These are phyloP conservation scores for Hecatera dysodea DNA, from an alignment of 2,888 invertebrate species.

Conservation along the genomic window DNA sequence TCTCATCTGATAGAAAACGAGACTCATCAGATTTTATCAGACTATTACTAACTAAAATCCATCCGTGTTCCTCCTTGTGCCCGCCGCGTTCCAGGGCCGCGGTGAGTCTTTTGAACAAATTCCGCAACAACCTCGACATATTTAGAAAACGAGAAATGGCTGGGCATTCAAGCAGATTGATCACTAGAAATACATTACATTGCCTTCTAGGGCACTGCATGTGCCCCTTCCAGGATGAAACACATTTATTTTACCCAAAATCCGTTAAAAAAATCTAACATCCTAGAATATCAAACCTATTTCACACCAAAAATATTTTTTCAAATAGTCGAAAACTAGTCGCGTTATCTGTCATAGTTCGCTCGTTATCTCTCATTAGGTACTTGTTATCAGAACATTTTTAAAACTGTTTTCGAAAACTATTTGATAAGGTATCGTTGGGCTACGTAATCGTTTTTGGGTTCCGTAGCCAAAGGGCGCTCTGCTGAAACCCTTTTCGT, in stretches of 20 bases:
- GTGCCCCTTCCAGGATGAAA: neutral
- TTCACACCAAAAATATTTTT: constrained; percentile 17
- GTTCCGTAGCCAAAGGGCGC: neutral
- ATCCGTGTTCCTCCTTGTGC: too few relatives aligned
- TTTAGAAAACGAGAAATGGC: too few relatives aligned
- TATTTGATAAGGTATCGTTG: constrained; percentile 65
- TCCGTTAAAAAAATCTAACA: neutral
- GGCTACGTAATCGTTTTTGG: constrained; percentile 61
- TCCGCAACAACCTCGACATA: too few relatives aligned
- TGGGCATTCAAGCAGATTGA: too few relatives aligned
- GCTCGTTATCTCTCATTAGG: constrained; percentile 46
- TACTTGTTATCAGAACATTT: constrained; percentile 63
- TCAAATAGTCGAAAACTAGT: constrained; percentile 43
- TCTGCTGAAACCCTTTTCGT: neutral
- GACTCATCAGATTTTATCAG: too few relatives aligned
- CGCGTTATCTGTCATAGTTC: constrained; percentile 49
- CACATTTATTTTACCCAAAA: neutral
- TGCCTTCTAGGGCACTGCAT: neutral
- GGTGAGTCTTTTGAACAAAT: too few relatives aligned
- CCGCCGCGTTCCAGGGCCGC: too few relatives aligned
- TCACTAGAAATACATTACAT: too few relatives aligned
- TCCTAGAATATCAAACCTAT: neutral
- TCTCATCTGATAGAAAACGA: too few relatives aligned
- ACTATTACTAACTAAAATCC: too few relatives aligned
- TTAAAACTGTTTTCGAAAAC: constrained; percentile 71